phyloP scores from a whole-genome alignment of 2,113 vertebrate genomes.

The Mustela nigripes region DNA sequence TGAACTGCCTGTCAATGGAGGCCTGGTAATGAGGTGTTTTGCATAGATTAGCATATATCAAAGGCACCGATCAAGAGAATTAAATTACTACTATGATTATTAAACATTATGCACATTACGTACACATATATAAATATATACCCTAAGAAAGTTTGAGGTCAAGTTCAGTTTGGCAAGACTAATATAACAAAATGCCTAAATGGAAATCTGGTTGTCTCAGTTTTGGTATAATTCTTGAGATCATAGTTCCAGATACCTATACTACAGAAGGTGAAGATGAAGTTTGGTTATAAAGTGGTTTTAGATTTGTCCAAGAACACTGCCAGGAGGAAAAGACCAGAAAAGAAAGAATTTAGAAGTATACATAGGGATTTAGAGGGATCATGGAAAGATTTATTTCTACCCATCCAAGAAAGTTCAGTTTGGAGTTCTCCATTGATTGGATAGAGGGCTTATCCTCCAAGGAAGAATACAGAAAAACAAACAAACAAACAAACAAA shows the following conservation, averaged over 20 bases:
- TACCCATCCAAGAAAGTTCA: background rate
- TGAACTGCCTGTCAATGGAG: background rate
- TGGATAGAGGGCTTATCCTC: background rate
- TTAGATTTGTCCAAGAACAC: background rate
- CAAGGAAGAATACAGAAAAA: background rate
- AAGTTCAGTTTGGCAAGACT: background rate
- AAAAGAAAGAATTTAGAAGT: background rate
- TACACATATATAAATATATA: background rate
- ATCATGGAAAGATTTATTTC: background rate
- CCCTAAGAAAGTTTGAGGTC: background rate
- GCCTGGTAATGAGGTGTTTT: background rate
- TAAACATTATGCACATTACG: background rate
- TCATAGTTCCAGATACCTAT: background rate
- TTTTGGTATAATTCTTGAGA: background rate
- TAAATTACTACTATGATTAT: background rate
- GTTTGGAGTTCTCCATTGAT: background rate
- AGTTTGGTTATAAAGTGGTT: background rate
- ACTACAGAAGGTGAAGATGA: background rate
- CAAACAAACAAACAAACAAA: constrained; percentile 30
- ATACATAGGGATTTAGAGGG: background rate
- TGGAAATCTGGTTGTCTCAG: background rate
- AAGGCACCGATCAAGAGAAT: background rate
- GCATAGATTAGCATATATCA: background rate
- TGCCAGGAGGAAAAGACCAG: background rate
- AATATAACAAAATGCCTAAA: background rate